A percentile compares a stretch with the other conserved stretches of the same genome.
These are phyloP conservation scores for Cricetomys ansorgei DNA, from an alignment of 2,113 vertebrate genomes.

Conservation along the genomic window DNA sequence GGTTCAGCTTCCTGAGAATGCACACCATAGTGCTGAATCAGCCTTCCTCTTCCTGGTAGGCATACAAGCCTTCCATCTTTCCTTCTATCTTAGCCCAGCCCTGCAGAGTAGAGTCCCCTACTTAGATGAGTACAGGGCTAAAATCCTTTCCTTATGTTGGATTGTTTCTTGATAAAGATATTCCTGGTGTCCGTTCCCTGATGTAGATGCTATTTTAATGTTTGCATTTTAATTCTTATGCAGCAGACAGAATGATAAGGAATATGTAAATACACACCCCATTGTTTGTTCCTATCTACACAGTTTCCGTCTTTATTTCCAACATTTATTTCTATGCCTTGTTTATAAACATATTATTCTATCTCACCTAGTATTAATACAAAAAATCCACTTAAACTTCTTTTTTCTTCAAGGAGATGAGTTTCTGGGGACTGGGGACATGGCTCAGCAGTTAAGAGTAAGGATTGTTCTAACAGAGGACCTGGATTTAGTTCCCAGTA, in stretches of 20 bases:
- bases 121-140: not conserved
- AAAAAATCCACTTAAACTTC: slow-evolving; percentile 6
- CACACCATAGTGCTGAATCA: not conserved
- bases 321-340: not conserved
- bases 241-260: not conserved
- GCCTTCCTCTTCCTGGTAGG: not conserved
- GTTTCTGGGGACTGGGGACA: not conserved
- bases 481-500: not conserved
- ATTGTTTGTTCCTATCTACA: not conserved
- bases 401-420: not conserved
- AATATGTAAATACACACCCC: not conserved
- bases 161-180: not conserved
- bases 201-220: not conserved
- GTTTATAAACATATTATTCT: not conserved
- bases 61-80: not conserved
- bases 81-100: not conserved
- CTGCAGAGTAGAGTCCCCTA: not conserved
- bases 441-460: not conserved
- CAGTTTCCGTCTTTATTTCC: not conserved
- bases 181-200: not conserved
- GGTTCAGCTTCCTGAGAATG: not conserved
- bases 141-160: not conserved
- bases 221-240: not conserved
- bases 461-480: not conserved
- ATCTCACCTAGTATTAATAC: not conserved